Evolutionary conservation across 2,888 invertebrate genomes (phyloP).

Genomic region (Argyresthia goedartella): DNA sequence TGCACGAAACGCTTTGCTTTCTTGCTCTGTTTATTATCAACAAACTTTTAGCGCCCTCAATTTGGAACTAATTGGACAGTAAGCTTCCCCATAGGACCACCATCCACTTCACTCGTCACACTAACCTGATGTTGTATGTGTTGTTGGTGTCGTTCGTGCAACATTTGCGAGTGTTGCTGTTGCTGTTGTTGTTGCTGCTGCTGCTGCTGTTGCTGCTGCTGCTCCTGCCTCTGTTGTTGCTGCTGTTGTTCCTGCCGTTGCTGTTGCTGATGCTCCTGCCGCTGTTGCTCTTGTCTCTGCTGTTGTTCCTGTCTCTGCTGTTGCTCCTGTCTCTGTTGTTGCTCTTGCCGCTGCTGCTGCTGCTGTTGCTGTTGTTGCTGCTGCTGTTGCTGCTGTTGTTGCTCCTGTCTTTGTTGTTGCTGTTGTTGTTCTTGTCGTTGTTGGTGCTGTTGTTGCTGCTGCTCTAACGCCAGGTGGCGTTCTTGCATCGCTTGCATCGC

Average conservation of each 20-base stretch:
- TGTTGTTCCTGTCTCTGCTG: conserved; percentile 19
- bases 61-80: too few species aligned
- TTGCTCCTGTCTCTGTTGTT: conserved; percentile 24
- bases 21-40: too few species aligned
- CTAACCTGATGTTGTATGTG: conserved; percentile 20
- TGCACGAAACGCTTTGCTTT: too few species aligned
- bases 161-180: conserved; percentile 20
- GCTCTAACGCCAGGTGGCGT: conserved; percentile 41
- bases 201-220: conserved; percentile 21
- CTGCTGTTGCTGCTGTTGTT: conserved; percentile 21
- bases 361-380: conserved; percentile 19
- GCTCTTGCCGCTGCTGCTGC: conserved; percentile 27
- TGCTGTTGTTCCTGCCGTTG: conserved; percentile 28
- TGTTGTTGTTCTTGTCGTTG: conserved; percentile 26
- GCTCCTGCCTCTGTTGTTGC: conserved; percentile 24
- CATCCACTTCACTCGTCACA: too few species aligned
- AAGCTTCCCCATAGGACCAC: too few species aligned
- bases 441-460: conserved; percentile 26
- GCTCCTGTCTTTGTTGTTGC: conserved; percentile 23
- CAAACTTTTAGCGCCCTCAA: too few species aligned
- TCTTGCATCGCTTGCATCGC: conserved; percentile 48
- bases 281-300: conserved; percentile 29
- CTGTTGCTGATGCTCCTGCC: conserved; percentile 5
- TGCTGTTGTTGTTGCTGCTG: conserved; percentile 31
- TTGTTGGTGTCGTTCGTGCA: too few species aligned